phyloP scores from a whole-genome alignment of 2,797 vertebrate genomes.

The Mico argentatus region DNA sequence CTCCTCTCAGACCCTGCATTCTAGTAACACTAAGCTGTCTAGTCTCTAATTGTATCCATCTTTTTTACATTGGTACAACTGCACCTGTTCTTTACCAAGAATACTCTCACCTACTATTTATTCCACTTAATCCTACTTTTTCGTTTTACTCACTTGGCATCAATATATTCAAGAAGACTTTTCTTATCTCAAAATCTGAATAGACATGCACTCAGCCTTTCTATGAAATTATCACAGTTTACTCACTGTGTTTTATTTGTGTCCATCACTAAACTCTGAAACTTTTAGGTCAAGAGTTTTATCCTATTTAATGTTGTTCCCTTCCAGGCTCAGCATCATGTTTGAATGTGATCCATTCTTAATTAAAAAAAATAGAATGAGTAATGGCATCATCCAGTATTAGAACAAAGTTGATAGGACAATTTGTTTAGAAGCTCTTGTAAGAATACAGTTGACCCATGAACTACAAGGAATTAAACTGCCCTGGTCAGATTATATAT shows the following conservation, averaged over 20 bases:
- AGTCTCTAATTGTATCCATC: not conserved
- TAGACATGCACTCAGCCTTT: not conserved
- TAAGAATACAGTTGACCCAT: not conserved
- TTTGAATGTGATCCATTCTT: not conserved
- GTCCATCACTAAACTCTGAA: not conserved
- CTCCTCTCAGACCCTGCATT: not conserved
- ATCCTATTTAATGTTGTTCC: not conserved
- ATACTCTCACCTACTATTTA: not conserved
- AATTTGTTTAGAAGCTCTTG: not conserved
- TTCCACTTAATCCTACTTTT: not conserved
- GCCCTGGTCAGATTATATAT: no score
- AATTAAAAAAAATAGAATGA: not conserved
- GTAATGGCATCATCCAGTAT: not conserved
- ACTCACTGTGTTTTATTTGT: not conserved
- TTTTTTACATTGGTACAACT: not conserved
- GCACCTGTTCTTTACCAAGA: not conserved
- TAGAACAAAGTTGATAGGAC: not conserved
- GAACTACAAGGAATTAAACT: not conserved
- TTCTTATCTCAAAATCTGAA: not conserved
- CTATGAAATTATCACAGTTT: not conserved
- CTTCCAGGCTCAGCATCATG: not conserved
- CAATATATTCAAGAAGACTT: not conserved
- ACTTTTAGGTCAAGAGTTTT: not conserved
- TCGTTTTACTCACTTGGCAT: not conserved
- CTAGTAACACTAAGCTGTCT: not conserved